Evolutionary conservation across 2,797 vertebrate species (phyloP).

Genomic region (Darevskia nairensis): DNA sequence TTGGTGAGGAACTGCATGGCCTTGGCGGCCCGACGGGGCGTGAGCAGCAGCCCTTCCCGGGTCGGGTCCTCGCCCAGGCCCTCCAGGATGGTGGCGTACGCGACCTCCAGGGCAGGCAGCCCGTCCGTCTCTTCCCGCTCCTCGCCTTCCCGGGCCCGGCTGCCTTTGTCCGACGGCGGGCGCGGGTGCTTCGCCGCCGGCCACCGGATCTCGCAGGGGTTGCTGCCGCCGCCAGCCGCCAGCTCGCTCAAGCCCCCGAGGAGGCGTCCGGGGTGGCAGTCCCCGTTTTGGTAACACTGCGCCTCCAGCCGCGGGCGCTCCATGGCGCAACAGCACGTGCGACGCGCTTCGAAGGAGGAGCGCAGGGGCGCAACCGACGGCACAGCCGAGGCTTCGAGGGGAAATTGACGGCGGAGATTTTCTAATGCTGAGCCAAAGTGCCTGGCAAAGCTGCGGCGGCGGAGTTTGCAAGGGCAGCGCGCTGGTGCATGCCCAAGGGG

Average conservation of each 20-base stretch:
- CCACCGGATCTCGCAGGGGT: constrained; percentile 20
- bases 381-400: background rate
- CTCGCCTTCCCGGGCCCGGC: constrained; percentile 40
- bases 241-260: constrained; percentile 71
- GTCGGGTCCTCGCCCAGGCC: constrained; percentile 84
- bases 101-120: constrained; percentile 76
- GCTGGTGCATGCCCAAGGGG: background rate
- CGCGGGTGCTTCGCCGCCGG: constrained; percentile 51
- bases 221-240: constrained; percentile 46
- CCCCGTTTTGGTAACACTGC: constrained; percentile 68
- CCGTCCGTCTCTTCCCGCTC: constrained; percentile 71
- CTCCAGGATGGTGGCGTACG: constrained; percentile 83
- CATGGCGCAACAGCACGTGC: constrained; percentile 40
- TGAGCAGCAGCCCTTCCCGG: constrained; percentile 84
- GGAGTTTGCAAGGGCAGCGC: background rate
- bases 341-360: background rate
- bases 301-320: constrained; percentile 20
- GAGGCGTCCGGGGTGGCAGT: constrained; percentile 55
- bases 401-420: background rate
- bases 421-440: background rate
- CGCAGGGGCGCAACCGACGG: background rate
- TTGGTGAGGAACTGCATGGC: constrained; percentile 90
- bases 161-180: constrained; percentile 68
- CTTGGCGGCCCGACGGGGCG: constrained; percentile 84
- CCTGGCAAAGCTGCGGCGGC: background rate